These are phyloP conservation scores for Polypedilum vanderplanki DNA, from an alignment of 1,140 invertebrate genomes.

Conservation along the genomic window DNA sequence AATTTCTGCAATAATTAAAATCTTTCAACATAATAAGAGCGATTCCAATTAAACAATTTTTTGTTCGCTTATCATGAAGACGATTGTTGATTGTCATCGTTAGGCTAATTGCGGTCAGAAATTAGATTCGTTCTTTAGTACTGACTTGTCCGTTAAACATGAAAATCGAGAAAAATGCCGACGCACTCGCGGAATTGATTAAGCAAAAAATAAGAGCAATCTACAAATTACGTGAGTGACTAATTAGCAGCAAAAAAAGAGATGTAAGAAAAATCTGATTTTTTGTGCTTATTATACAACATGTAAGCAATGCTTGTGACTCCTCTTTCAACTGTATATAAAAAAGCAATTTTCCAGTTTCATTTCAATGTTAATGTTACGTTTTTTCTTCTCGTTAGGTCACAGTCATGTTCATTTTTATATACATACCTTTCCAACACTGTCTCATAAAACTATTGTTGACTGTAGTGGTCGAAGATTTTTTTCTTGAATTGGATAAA, in stretches of 20 bases:
- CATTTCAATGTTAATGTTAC: slow-evolving; percentile 28
- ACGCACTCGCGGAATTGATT: background rate
- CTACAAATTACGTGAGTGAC: background rate
- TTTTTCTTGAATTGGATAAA: background rate
- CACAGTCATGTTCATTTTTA: slow-evolving; percentile 22
- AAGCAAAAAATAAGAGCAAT: background rate
- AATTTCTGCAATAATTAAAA: no score
- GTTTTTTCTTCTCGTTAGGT: slow-evolving; percentile 8
- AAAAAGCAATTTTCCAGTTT: slow-evolving; percentile 19
- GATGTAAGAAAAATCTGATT: background rate
- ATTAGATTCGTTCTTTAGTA: no score
- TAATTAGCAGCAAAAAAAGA: background rate
- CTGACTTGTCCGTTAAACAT: no score
- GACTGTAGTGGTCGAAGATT: background rate
- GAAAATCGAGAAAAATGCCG: no score
- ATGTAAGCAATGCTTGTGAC: background rate
- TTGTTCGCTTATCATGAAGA: no score
- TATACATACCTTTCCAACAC: background rate
- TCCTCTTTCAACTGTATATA: background rate
- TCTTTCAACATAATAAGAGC: no score
- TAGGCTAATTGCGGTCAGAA: no score
- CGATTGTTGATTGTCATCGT: no score
- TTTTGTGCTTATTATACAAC: slow-evolving; percentile 2
- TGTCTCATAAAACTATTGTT: no score
- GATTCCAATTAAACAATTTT: no score